A percentile compares a stretch with the other conserved stretches of the same genome.
Conservation (phyloP, 2,113 vertebrate species). For the Entelurus aequoreus region DNA sequence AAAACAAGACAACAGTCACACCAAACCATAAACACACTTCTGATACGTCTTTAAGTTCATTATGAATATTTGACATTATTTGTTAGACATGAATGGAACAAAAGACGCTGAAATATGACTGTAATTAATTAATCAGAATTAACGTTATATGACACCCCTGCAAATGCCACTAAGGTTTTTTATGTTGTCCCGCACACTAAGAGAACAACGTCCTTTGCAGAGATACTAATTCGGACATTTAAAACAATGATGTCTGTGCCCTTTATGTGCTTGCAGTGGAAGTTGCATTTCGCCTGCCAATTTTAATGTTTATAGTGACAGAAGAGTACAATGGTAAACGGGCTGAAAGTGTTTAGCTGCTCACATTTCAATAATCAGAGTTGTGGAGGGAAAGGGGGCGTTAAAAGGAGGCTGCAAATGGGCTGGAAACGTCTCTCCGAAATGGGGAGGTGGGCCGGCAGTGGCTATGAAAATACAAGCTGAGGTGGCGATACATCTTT, state of each 20-base stretch:
- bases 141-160: too few relatives aligned
- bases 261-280: not conserved
- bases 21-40: too few relatives aligned
- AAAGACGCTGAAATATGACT: too few relatives aligned
- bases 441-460: conserved; percentile 38
- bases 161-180: too few relatives aligned
- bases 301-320: not conserved
- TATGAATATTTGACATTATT: too few relatives aligned
- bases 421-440: conserved; percentile 41
- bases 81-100: too few relatives aligned
- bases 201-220: too few relatives aligned
- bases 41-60: too few relatives aligned
- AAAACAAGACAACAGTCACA: too few relatives aligned
- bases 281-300: not conserved
- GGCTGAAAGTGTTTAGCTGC: not conserved
- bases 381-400: not conserved
- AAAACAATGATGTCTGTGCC: not conserved
- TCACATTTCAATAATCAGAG: not conserved
- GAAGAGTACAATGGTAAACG: not conserved
- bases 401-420: conserved; percentile 40
- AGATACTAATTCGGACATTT: not conserved
- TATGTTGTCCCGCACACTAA: too few relatives aligned
- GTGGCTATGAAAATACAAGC: conserved; percentile 50
- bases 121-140: too few relatives aligned
- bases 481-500: conserved; percentile 51